Conservation (phyloP, 2,113 vertebrate genomes). For the Tricholaema leucomelas region DNA sequence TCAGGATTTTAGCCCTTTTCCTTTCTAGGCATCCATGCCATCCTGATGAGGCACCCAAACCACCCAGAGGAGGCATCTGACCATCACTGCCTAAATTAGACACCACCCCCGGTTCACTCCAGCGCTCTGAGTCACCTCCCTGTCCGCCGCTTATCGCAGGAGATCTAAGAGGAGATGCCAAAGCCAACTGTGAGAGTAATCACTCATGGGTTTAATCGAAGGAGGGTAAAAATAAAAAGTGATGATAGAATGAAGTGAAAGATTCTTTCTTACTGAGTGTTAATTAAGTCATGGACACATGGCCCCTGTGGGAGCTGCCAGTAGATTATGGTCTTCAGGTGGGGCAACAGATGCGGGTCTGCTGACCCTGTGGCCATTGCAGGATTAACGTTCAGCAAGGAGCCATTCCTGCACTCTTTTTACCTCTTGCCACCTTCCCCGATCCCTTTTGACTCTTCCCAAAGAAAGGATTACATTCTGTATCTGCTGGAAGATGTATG, state of each 20-base stretch:
- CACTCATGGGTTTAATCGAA: conserved; percentile 18
- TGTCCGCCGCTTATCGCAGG: neutral
- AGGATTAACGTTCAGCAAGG: neutral
- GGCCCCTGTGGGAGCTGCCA: neutral
- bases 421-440: neutral
- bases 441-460: neutral
- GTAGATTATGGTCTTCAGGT: neutral
- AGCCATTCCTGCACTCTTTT: neutral
- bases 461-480: neutral
- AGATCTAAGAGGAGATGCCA: conserved; percentile 28
- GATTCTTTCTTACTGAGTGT: conserved; percentile 21
- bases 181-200: conserved; percentile 15
- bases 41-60: neutral
- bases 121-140: conserved; percentile 1
- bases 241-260: conserved; percentile 35
- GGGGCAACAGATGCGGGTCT: neutral
- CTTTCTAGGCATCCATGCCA: conserved; percentile 31
- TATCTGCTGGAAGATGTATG: neutral
- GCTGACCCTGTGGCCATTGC: neutral
- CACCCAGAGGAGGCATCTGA: neutral
- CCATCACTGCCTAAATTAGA: neutral
- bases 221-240: conserved; percentile 46
- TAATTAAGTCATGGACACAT: conserved; percentile 17
- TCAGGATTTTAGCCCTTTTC: neutral
- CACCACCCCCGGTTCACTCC: neutral